Evolutionary conservation across 1,140 invertebrate genomes (phyloP).

Genomic region (Dufourea novaeangliae): DNA sequence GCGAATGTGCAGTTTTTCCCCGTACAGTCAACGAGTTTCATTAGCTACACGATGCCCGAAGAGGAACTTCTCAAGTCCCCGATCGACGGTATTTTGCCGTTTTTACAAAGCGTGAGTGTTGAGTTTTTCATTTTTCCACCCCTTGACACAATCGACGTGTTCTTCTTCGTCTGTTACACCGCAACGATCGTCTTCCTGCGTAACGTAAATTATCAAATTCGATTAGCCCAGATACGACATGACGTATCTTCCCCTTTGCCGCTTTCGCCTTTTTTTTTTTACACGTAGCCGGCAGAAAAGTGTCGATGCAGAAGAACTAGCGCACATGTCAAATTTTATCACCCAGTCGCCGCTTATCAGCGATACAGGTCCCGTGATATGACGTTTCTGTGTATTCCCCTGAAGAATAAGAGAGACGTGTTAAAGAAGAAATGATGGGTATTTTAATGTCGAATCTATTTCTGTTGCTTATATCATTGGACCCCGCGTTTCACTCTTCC

Average conservation of each 20-base stretch:
- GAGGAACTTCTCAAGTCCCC: slow-evolving; percentile 56
- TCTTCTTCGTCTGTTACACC: background rate
- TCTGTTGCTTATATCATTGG: background rate
- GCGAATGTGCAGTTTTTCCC: slow-evolving; percentile 26
- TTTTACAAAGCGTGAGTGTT: slow-evolving; percentile 78
- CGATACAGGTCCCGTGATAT: background rate
- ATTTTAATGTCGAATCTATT: slow-evolving; percentile 3
- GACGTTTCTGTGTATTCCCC: too few relatives aligned
- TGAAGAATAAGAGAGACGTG: background rate
- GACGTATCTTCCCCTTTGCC: background rate
- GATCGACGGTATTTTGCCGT: slow-evolving; percentile 78
- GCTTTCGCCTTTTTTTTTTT: slow-evolving; percentile 8
- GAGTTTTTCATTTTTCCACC: background rate
- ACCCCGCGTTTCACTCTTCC: background rate
- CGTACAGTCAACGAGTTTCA: background rate
- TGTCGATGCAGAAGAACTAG: background rate
- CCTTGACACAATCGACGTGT: background rate
- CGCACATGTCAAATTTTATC: background rate
- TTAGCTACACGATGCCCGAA: slow-evolving; percentile 40
- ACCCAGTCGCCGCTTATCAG: background rate
- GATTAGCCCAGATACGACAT: background rate
- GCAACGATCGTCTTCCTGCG: too few relatives aligned
- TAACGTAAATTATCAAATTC: too few relatives aligned
- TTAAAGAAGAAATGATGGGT: too few relatives aligned
- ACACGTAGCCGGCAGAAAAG: slow-evolving; percentile 5